Conservation (phyloP, 2,797 vertebrate species). For the Okamejei kenojei region DNA sequence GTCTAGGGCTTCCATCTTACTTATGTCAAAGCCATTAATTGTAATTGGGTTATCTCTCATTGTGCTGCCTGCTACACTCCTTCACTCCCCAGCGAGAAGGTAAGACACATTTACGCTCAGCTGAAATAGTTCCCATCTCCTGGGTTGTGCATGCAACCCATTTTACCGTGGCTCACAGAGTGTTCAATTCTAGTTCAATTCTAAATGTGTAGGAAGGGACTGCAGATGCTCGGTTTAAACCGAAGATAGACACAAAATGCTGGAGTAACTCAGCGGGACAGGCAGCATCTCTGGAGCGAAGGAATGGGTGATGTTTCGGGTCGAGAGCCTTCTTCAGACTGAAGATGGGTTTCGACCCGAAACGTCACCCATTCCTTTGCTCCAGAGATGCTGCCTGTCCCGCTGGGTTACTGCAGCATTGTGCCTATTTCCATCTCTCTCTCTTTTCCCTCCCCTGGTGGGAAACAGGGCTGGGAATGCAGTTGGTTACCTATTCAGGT, state of each 20-base stretch:
- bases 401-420: too few relatives aligned
- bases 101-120: neutral
- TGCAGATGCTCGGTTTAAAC: too few relatives aligned
- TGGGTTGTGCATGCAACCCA: too few relatives aligned
- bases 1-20: neutral
- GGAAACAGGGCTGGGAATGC: neutral
- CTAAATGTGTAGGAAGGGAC: neutral
- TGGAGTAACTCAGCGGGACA: too few relatives aligned
- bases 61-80: neutral
- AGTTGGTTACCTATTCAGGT: neutral
- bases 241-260: too few relatives aligned
- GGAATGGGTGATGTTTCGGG: too few relatives aligned
- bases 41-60: neutral
- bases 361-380: too few relatives aligned
- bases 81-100: too few relatives aligned
- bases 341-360: too few relatives aligned
- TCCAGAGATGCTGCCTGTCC: too few relatives aligned
- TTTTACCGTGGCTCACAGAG: neutral
- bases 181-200: constrained; percentile 1
- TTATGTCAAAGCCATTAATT: neutral
- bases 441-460: neutral
- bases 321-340: too few relatives aligned
- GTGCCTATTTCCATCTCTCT: neutral
- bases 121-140: neutral
- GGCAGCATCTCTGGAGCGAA: too few relatives aligned